Evolutionary conservation across 92 coral and sea anemone genomes (phyloP), one percentile per base, ranked within the genome.

Genomic region (Heliopora coerulea): DNA sequence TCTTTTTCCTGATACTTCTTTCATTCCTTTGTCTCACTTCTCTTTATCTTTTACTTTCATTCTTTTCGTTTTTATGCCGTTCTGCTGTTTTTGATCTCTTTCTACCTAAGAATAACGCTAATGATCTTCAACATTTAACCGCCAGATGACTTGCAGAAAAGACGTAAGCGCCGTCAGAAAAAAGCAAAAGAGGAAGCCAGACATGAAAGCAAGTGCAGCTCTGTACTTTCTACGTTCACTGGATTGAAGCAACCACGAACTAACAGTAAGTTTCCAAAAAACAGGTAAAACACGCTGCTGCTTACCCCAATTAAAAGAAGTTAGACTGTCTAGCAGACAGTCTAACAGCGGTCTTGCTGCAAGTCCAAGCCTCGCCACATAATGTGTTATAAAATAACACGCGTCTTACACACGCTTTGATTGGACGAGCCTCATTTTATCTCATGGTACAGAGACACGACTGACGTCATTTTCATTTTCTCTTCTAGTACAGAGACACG

Each of bases 151-250:
- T 34, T 93, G 61, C 89, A 83, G 25, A 90, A 88, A 49, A 73
- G 98, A 72, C 91, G 73, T 67, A 84, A 82, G 61, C 89, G 85
- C 24, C 80, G 98, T 8, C 98, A 93, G 83, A 90, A 79, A 76
- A 93, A 93, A 82, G 81, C 88, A 48, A 90, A 82, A 67, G 86
- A 82, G 81, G 98, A 93, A 46, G 88, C 83, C 70, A 88, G 83
- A 74, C 84, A 91, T 49, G 98, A 93, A 28, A 68, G 73, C 59
- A 93, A 83, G 65, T 73, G 81, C 52, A 75, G 78, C 37, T 70
- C 91, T 14, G 86, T 85, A 63, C 76, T 72, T 23, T 48, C 54
- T 49, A 52, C 86, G 7, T 49, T 48, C 44, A 68, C 60, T 48
- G 75, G 75, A 0, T 64, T 66, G 46, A 68, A 56, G 64, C 72